Evolutionary conservation across 2,888 invertebrate species (phyloP).

Genomic region (Selenia dentaria): DNA sequence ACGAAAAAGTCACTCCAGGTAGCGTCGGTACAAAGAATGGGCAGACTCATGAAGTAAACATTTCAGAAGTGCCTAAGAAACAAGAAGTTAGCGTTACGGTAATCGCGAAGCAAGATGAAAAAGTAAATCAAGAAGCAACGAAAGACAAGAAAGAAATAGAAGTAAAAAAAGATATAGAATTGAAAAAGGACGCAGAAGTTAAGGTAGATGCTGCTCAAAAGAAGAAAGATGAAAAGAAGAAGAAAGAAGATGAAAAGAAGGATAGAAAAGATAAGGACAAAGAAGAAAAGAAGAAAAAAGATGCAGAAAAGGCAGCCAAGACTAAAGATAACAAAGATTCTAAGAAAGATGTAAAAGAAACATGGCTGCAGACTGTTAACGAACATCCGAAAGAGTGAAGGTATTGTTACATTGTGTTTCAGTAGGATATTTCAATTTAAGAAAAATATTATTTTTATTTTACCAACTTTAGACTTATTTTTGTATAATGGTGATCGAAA

Average conservation of each 20-base stretch:
- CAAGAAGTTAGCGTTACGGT: slow-evolving; percentile 9
- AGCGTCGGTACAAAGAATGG: slow-evolving; percentile 6
- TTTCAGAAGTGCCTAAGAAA: slow-evolving; percentile 9
- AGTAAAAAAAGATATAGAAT: neutral
- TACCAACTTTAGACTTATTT: too few species aligned
- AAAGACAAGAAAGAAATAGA: neutral
- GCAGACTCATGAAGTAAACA: slow-evolving; percentile 13
- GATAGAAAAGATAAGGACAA: slow-evolving; percentile 6
- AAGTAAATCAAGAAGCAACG: neutral
- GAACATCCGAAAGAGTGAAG: slow-evolving; percentile 38
- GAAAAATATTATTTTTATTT: too few species aligned
- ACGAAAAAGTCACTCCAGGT: slow-evolving; percentile 28
- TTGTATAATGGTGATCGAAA: too few species aligned
- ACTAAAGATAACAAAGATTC: slow-evolving; percentile 7
- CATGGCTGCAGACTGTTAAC: slow-evolving; percentile 34
- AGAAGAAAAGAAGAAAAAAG: slow-evolving; percentile 6
- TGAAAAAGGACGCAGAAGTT: slow-evolving; percentile 2
- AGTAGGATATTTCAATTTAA: too few species aligned
- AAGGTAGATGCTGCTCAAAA: neutral
- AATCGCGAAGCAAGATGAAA: neutral
- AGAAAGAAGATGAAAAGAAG: slow-evolving; percentile 2
- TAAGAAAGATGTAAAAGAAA: slow-evolving; percentile 17
- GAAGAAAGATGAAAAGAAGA: slow-evolving; percentile 16
- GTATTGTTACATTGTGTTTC: too few species aligned
- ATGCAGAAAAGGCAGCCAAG: slow-evolving; percentile 2